Base-by-base conservation (phyloP, 2,888 invertebrate species). In the Papilio protenor region DNA sequence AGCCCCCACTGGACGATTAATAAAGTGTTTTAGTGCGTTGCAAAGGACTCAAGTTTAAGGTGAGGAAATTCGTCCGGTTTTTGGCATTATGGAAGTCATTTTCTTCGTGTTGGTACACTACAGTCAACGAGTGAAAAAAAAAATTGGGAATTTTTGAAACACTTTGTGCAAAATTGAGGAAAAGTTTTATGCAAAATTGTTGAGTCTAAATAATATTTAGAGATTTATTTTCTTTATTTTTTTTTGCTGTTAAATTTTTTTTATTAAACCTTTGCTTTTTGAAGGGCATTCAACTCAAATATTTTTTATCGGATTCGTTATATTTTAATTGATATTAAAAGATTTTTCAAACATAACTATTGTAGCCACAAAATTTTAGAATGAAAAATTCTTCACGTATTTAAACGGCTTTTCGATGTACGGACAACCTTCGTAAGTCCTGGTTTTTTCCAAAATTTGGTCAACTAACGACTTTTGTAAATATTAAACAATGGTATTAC, bases 11-110 rank as follows among this genome's bases (percentile, higher is more conserved):
- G 86, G 87, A 87, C 86, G 82, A 84, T 82, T 83, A 84, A 78
- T 79, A 72, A 79, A 82, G 82, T 84, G 82, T 81, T 80, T 79
- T 81, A 80, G 79, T 79, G 83, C 83, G 81, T 84, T 84, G 82
- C 82, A 85, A 84, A 83, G 88, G 90, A 91, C 89, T 88, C 87
- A 77, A 77, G 11, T 82, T 84, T 70, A 88, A 91, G 92, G 92
- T 92, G 90, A 91, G 92, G 80, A 47, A 71, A 76, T 75, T 66
- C 3, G 66, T 66, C 45, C 11, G 21, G 11, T 21, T 40, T 66
- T 40, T 45, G 40, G 12, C 18, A n/a, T 33, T 16, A 16, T 3
- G 33, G 64, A 64, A 64, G 18, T 16, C 3, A 47, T 14, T 49
- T 71, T 47, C 16, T 52, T 23, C 33, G 18, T 33, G 61, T 33